Conservation (phyloP, 2,113 vertebrate species). For the Hippocampus zosterae region DNA sequence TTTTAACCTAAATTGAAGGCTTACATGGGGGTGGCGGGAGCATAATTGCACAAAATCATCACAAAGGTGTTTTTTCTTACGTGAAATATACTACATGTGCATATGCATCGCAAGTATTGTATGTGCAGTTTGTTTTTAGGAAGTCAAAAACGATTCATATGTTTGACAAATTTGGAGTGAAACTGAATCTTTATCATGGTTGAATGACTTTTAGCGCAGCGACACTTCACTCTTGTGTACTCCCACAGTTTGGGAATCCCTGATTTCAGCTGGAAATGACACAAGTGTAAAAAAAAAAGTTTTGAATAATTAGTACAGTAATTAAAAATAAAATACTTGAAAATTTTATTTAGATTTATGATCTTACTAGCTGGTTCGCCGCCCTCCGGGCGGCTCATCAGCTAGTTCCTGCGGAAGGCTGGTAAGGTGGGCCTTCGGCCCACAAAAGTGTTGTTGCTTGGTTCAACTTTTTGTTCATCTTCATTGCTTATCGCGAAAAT, state of each 20-base stretch:
- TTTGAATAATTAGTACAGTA: background rate
- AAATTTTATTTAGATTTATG: background rate
- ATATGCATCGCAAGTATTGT: background rate
- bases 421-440: too few species aligned
- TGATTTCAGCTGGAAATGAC: background rate
- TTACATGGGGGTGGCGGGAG: background rate
- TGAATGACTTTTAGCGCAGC: background rate
- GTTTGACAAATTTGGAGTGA: background rate
- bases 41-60: background rate
- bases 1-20: constrained; percentile 1
- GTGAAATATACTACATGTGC: background rate
- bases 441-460: too few species aligned
- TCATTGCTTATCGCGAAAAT: too few species aligned
- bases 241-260: too few species aligned
- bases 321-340: background rate
- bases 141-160: background rate
- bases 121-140: background rate
- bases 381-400: too few species aligned
- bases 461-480: too few species aligned
- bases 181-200: background rate
- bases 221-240: background rate
- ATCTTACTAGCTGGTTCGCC: too few species aligned
- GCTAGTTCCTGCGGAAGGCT: too few species aligned
- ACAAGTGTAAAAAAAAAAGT: background rate
- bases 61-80: constrained; percentile 5